Evolutionary conservation across 2,113 vertebrate genomes (phyloP).

Genomic region (Menura novaehollandiae): DNA sequence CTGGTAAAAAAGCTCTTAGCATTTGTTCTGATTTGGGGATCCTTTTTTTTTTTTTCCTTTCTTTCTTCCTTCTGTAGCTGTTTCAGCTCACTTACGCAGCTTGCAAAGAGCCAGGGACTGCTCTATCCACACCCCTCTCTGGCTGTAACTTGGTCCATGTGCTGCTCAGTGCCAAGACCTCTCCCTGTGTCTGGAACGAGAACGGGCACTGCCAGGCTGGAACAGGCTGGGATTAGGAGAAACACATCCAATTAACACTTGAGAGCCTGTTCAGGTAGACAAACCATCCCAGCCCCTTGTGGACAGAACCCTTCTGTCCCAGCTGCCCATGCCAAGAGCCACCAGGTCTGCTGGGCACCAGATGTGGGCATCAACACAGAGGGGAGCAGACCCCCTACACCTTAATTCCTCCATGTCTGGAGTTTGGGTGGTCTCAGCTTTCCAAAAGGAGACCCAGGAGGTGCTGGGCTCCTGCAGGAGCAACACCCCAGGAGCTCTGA

Average conservation of each 20-base stretch:
- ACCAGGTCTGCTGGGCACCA: fast-evolving
- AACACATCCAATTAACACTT: slow-evolving; percentile 3
- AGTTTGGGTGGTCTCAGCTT: not conserved
- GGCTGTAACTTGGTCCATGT: not conserved
- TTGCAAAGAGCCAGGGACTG: not conserved
- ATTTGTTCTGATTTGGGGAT: not conserved
- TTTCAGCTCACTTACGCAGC: not conserved
- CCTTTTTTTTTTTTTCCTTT: not conserved
- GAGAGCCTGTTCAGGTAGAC: not conserved
- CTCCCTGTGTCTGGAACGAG: slow-evolving; percentile 31
- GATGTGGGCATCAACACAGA: not conserved
- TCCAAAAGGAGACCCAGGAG: not conserved
- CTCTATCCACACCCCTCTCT: not conserved
- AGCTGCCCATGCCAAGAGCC: not conserved
- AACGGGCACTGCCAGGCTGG: not conserved
- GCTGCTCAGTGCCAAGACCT: slow-evolving; percentile 7
- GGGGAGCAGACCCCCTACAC: not conserved
- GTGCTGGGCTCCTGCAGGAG: not conserved
- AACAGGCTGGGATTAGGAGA: not conserved
- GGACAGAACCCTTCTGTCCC: not conserved
- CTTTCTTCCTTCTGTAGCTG: not conserved
- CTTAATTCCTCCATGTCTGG: not conserved
- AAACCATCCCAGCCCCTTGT: not conserved
- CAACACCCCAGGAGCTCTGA: not conserved
- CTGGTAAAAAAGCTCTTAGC: not conserved